Evolutionary conservation across 2,113 vertebrate genomes (phyloP).

Genomic region (Leiothrix lutea): DNA sequence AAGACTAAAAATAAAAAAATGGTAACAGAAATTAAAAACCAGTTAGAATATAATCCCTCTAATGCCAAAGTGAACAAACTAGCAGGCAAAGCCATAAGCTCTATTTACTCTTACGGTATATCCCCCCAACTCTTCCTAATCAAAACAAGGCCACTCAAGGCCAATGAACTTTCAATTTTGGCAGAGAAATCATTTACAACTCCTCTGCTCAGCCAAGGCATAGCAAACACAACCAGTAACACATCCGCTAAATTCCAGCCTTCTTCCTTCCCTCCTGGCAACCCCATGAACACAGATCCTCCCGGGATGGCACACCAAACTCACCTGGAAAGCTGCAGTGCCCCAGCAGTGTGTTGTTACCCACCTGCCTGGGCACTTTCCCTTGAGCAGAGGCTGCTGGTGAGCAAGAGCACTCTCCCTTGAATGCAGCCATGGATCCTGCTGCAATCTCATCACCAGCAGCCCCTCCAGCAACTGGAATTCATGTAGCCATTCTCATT

Average conservation of each 20-base stretch:
- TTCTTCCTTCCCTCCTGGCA: background rate
- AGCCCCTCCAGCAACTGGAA: background rate
- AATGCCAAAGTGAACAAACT: background rate
- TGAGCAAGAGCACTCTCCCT: background rate
- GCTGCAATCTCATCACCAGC: background rate
- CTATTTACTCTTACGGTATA: background rate
- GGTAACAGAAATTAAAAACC: background rate
- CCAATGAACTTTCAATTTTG: slow-evolving; percentile 8
- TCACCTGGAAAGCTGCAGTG: background rate
- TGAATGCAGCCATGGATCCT: fast-evolving
- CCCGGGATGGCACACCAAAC: background rate
- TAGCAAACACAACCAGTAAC: background rate
- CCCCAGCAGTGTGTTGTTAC: background rate
- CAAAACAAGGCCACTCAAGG: slow-evolving; percentile 16
- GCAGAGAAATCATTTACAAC: background rate
- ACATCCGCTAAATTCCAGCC: background rate
- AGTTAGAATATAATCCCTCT: background rate
- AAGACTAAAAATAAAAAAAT: background rate
- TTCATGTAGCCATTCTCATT: background rate
- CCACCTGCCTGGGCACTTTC: background rate
- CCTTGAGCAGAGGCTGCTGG: background rate
- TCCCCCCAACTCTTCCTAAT: background rate
- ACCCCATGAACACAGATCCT: background rate
- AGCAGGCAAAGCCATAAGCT: background rate
- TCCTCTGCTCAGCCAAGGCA: background rate